A percentile compares a stretch with the other conserved stretches of the same genome.
These are phyloP conservation scores for Labroides dimidiatus DNA, from an alignment of 2,797 vertebrate genomes.

Conservation along the genomic window DNA sequence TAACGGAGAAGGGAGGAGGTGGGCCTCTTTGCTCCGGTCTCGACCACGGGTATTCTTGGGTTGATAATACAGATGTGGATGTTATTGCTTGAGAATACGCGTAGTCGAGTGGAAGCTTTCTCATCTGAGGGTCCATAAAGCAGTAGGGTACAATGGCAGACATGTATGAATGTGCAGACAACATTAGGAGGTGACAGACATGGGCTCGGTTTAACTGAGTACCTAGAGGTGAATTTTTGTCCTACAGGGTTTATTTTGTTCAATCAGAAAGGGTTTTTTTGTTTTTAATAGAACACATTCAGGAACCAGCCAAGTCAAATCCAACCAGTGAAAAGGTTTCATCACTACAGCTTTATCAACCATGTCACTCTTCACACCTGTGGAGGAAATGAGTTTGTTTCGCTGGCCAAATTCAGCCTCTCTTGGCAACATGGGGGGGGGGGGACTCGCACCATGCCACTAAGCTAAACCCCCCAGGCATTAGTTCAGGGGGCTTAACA, in stretches of 20 bases:
- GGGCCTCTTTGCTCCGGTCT: slow-evolving; percentile 74
- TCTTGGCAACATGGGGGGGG: slow-evolving; percentile 42
- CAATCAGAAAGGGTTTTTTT: slow-evolving; percentile 48
- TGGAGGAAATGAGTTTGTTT: slow-evolving; percentile 71
- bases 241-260: slow-evolving; percentile 47
- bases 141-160: slow-evolving; percentile 29
- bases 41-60: slow-evolving; percentile 85
- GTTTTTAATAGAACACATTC: slow-evolving; percentile 51
- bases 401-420: slow-evolving; percentile 46
- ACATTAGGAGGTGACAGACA: slow-evolving; percentile 33
- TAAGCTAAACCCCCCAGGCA: slow-evolving; percentile 60
- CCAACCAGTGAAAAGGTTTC: slow-evolving; percentile 55
- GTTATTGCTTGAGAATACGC: slow-evolving; percentile 87
- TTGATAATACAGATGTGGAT: slow-evolving; percentile 85
- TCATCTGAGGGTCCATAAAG: slow-evolving; percentile 67
- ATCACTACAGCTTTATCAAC: slow-evolving; percentile 63
- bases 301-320: slow-evolving; percentile 57
- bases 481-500: slow-evolving; percentile 78
- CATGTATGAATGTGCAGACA: slow-evolving; percentile 14
- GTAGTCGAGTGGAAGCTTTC: slow-evolving; percentile 78
- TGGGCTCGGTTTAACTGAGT: slow-evolving; percentile 42
- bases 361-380: slow-evolving; percentile 66
- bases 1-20: slow-evolving; percentile 47
- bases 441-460: slow-evolving; percentile 50
- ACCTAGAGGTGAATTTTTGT: slow-evolving; percentile 50